phyloP scores from a whole-genome alignment of 2,888 invertebrate species.

The Axea sp. region DNA sequence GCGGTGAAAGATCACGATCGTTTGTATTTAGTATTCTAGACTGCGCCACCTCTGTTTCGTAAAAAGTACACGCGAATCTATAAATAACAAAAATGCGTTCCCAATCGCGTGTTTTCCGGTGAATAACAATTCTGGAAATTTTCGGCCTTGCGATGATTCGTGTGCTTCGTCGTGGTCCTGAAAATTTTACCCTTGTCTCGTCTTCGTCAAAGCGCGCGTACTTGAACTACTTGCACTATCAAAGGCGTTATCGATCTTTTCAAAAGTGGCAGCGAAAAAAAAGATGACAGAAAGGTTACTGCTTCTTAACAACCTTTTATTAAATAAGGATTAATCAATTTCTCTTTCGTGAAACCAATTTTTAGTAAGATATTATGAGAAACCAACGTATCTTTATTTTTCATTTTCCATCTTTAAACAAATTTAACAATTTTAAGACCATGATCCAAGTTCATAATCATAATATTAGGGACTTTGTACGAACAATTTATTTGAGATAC shows the following conservation, averaged over 20 bases:
- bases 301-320: no score
- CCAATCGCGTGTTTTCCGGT: slow-evolving; percentile 41
- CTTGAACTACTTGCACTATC: slow-evolving; percentile 62
- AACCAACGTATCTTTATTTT: no score
- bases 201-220: slow-evolving; percentile 56
- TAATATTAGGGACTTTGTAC: no score
- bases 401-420: no score
- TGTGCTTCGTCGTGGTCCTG: slow-evolving; percentile 50
- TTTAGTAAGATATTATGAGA: no score
- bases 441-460: no score
- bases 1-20: slow-evolving; percentile 52
- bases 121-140: slow-evolving; percentile 53
- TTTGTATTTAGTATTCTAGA: slow-evolving; percentile 49
- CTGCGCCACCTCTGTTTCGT: slow-evolving; percentile 17
- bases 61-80: slow-evolving; percentile 58
- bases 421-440: no score
- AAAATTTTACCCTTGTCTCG: slow-evolving; percentile 62
- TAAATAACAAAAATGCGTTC: slow-evolving; percentile 56
- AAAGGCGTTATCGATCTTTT: slow-evolving; percentile 58
- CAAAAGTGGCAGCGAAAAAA: slow-evolving; percentile 23
- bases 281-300: slow-evolving; percentile 5
- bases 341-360: no score
- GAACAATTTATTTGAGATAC: no score
- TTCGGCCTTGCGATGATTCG: slow-evolving; percentile 53
- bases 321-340: no score